A percentile compares a stretch with the other conserved stretches of the same genome.
phyloP scores from a whole-genome alignment of 2,113 vertebrate species.

The Mohoua ochrocephala region DNA sequence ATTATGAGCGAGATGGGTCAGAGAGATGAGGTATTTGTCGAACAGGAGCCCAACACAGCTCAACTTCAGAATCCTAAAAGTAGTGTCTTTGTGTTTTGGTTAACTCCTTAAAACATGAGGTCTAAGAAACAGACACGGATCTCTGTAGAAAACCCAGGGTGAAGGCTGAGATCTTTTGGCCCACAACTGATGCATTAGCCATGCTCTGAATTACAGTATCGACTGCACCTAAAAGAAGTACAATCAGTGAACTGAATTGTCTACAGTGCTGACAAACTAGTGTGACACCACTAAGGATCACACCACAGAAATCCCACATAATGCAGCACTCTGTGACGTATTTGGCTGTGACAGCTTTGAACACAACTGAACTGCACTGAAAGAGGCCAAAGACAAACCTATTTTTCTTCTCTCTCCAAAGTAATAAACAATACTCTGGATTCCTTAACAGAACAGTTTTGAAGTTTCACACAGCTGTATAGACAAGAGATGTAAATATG shows the following conservation, averaged over 20 bases:
- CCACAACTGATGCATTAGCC: fast-evolving
- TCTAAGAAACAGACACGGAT: neutral
- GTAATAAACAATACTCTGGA: neutral
- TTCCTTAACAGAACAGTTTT: neutral
- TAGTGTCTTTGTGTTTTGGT: neutral
- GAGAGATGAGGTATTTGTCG: neutral
- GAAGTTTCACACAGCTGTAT: neutral
- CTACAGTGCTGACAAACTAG: neutral
- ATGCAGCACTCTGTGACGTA: neutral
- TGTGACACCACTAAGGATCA: neutral
- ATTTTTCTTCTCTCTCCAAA: neutral
- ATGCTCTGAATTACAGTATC: neutral
- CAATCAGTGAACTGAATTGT: neutral
- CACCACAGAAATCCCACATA: neutral
- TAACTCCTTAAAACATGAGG: neutral
- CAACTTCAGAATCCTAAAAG: neutral
- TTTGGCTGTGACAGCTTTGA: neutral
- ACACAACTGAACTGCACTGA: neutral
- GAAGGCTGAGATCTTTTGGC: neutral
- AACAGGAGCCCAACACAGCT: neutral
- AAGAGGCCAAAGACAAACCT: neutral
- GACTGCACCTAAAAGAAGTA: neutral
- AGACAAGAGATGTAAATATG: neutral
- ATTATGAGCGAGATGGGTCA: neutral
- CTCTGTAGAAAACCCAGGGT: neutral